Evolutionary conservation across 2,113 vertebrate genomes (phyloP), one percentile per base, ranked within the genome.

Genomic region (Sorex fumeus): DNA sequence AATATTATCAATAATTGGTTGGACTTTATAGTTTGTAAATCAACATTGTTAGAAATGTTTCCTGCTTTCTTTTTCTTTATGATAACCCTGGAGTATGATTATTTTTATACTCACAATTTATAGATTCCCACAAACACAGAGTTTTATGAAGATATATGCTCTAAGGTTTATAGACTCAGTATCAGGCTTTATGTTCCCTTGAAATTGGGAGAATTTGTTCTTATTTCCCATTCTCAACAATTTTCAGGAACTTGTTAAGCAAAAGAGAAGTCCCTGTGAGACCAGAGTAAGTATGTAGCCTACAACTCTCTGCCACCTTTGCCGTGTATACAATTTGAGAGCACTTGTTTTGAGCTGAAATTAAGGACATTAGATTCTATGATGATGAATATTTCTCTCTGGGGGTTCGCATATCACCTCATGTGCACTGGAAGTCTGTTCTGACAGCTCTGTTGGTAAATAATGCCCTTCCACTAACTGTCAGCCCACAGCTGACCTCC

Each of bases 321-420:
- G 70, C 64, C 10, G 40, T 60, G 19, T 86, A 19, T 70, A 28
- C 32, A 15, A 90, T 66, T 82, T 71, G 87, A 74, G 64, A 84
- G 78, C 67, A 72, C 50, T 47, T 83, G 62, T 76, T 78, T 95
- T 27, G 15, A 82, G 88, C 64, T 77, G 81, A 95, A 88, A 94
- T 91, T 82, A 90, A 81, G 87, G 82, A 95, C 76, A 95, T 92
- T 91, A 91, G 83, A 91, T 94, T 95, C 97, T 82, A 79, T 96
- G 89, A 88, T 50, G 28, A 47, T 84, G 83, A 64, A 91, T 76
- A 95, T 77, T 67, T 92, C 70, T 95, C 80, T 84, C 0, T 0
- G 32, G 93, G 95, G 91, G 78, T 90, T 45, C 90, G 13, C n/a
- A 78, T 96, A 95, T 97, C 69, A 95, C 76, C 90, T 93, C 1